phyloP scores from a whole-genome alignment of 1,140 invertebrate genomes.

The Helicoverpa zea region DNA sequence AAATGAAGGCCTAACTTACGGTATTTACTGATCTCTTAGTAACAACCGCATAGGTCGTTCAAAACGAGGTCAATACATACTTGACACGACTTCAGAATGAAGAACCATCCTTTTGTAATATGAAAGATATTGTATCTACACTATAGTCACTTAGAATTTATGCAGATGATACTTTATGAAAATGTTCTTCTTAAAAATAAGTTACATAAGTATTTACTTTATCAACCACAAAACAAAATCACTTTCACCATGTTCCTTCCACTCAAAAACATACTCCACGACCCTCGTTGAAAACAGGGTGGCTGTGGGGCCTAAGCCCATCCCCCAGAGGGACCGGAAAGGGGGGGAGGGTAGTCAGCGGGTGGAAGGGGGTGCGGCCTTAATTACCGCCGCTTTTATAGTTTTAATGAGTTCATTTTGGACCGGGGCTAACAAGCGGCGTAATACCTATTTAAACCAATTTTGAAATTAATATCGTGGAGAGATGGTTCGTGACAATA shows the following conservation, averaged over 20 bases:
- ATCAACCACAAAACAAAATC: neutral
- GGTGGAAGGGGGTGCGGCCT: slow-evolving; percentile 70
- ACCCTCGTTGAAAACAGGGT: slow-evolving; percentile 57
- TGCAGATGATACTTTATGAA: no score
- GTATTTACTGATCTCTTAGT: no score
- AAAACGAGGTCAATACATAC: no score
- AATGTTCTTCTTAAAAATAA: no score
- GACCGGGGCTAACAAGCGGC: slow-evolving; percentile 84
- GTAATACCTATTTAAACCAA: slow-evolving; percentile 86
- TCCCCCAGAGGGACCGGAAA: slow-evolving; percentile 57
- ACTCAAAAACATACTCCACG: slow-evolving; percentile 20
- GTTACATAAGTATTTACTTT: neutral
- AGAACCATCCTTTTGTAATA: no score
- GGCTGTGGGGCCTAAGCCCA: slow-evolving; percentile 51
- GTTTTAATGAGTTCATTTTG: slow-evolving; percentile 87
- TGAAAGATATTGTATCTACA: no score
- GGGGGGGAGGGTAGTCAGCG: slow-evolving; percentile 42
- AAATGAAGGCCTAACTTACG: no score
- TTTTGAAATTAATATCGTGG: slow-evolving; percentile 84
- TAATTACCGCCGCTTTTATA: slow-evolving; percentile 86
- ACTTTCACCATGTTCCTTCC: neutral
- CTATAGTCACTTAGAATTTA: no score
- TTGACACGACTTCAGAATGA: no score
- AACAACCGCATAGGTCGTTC: no score
- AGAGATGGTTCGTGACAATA: slow-evolving; percentile 61